Percentiles rank a stretch among this genome's conserved stretches.
These are phyloP conservation scores for Bombus vancouverensis DNA, from an alignment of 1,140 invertebrate species.

Conservation along the genomic window DNA sequence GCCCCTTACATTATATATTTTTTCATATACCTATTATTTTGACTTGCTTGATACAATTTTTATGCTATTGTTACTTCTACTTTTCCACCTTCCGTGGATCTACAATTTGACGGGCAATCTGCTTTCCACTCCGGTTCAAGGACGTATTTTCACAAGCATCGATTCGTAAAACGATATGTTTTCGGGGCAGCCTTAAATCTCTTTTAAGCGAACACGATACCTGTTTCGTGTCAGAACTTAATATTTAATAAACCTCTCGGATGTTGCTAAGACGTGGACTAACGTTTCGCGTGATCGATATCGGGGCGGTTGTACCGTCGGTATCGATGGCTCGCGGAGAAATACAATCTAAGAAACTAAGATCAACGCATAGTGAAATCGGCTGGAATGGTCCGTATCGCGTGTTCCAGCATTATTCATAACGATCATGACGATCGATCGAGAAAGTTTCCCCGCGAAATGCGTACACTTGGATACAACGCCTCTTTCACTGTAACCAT, in stretches of 20 bases:
- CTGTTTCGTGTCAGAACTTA: slow-evolving; percentile 46
- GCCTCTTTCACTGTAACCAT: not conserved
- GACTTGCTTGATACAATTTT: too few relatives aligned
- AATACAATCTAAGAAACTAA: slow-evolving; percentile 42
- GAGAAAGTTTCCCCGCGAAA: slow-evolving; percentile 26
- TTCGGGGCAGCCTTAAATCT: slow-evolving; percentile 29
- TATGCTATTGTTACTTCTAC: too few relatives aligned
- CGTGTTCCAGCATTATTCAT: slow-evolving; percentile 28
- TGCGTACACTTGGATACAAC: not conserved
- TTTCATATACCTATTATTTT: too few relatives aligned
- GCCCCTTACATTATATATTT: too few relatives aligned
- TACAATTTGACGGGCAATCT: not conserved
- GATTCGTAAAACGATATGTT: slow-evolving; percentile 54
- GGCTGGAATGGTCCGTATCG: slow-evolving; percentile 37
- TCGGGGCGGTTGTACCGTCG: slow-evolving; percentile 25
- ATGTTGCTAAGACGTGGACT: slow-evolving; percentile 38
- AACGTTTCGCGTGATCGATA: slow-evolving; percentile 53
- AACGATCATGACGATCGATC: slow-evolving; percentile 24
- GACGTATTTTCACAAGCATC: slow-evolving; percentile 42
- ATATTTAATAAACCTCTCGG: slow-evolving; percentile 55
- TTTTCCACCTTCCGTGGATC: not conserved
- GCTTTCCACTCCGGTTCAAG: not conserved
- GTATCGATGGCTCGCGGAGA: slow-evolving; percentile 47
- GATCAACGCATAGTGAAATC: slow-evolving; percentile 46
- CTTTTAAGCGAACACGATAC: slow-evolving; percentile 53